Conservation (phyloP, 2,113 vertebrate genomes). For the Dromiciops gliroides region DNA sequence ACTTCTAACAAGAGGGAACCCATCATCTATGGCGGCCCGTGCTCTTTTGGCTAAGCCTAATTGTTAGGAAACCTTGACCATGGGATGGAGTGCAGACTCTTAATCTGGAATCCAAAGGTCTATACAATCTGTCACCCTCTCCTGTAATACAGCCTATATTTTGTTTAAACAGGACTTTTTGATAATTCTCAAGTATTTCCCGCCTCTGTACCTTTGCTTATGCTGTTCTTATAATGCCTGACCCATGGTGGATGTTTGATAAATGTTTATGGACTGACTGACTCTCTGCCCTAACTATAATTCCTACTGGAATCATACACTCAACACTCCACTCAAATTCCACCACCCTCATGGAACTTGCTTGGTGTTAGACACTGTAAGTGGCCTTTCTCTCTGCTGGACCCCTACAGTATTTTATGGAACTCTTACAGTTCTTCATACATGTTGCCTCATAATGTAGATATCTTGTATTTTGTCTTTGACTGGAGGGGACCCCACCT, state of each 20-base stretch:
- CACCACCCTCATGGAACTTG: not conserved
- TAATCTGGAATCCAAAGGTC: not conserved
- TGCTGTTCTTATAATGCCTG: not conserved
- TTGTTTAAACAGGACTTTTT: not conserved
- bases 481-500: constrained; percentile 49
- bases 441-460: not conserved
- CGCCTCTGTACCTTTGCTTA: not conserved
- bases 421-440: not conserved
- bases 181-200: not conserved
- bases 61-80: not conserved
- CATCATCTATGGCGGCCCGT: not conserved
- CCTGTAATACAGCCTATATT: not conserved
- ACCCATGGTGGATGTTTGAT: not conserved
- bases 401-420: not conserved
- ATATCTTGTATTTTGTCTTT: not conserved
- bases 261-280: not conserved
- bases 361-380: not conserved
- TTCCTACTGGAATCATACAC: not conserved
- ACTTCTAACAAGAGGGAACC: not conserved
- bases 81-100: not conserved
- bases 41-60: not conserved
- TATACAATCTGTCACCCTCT: not conserved
- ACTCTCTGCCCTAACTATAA: not conserved
- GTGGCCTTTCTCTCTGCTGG: not conserved
- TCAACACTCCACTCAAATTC: not conserved